These are phyloP conservation scores for Harpalus rubripes DNA, from an alignment of 2,888 invertebrate species.

Conservation along the genomic window DNA sequence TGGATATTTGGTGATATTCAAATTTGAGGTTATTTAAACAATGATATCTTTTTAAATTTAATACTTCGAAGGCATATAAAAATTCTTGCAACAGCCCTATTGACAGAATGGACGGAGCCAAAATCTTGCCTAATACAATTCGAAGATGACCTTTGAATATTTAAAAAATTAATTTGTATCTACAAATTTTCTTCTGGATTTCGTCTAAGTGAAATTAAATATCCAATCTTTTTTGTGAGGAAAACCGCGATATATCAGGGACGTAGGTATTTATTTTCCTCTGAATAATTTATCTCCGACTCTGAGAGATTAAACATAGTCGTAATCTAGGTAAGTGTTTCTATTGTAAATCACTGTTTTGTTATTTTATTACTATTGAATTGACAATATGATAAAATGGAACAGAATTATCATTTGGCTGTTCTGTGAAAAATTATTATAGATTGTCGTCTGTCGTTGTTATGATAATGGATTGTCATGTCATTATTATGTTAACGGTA, in stretches of 20 bases:
- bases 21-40: no score
- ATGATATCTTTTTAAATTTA: no score
- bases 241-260: background rate
- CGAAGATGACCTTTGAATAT: no score
- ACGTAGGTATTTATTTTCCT: conserved; percentile 3
- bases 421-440: background rate
- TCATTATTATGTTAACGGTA: background rate
- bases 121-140: no score
- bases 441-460: background rate
- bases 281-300: conserved; percentile 3
- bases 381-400: conserved; percentile 11
- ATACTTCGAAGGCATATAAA: no score
- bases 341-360: conserved; percentile 1
- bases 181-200: no score
- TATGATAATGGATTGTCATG: background rate
- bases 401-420: conserved; percentile 4
- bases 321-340: conserved; percentile 25
- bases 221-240: background rate
- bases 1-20: no score
- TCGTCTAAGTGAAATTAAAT: no score
- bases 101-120: no score
- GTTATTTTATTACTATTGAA: background rate
- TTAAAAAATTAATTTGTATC: no score
- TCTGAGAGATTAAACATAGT: conserved; percentile 4
- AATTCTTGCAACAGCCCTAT: no score